These are phyloP conservation scores for Drosophila borealis DNA, from an alignment of 2,888 invertebrate species.

Conservation along the genomic window DNA sequence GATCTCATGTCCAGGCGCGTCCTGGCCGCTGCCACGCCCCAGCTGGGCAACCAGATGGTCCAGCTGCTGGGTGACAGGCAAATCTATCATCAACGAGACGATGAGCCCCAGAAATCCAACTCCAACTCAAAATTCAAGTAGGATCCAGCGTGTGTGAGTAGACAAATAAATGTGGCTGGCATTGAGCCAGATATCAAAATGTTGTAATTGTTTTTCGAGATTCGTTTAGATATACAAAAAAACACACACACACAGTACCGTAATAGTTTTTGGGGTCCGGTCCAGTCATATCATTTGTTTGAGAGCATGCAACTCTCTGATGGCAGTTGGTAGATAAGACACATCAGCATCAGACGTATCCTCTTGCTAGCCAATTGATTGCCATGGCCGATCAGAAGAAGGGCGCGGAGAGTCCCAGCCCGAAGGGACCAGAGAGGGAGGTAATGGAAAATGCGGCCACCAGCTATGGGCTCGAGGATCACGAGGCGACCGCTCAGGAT, in stretches of 20 bases:
- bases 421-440: background rate
- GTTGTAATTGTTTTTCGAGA: background rate
- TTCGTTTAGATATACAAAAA: background rate
- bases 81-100: slow-evolving; percentile 98
- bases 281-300: slow-evolving; percentile 3
- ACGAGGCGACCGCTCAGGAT: slow-evolving; percentile 28
- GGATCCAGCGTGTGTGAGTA: too few relatives aligned
- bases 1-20: slow-evolving; percentile 92
- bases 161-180: slow-evolving; percentile 1
- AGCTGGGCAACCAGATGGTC: slow-evolving; percentile 89
- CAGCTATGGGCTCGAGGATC: slow-evolving; percentile 39
- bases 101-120: slow-evolving; percentile 88
- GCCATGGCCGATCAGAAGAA: slow-evolving; percentile 28
- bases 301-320: slow-evolving; percentile 41
- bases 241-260: background rate
- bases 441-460: slow-evolving; percentile 38
- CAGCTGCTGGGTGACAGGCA: slow-evolving; percentile 91
- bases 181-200: slow-evolving; percentile 19
- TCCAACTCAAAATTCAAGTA: background rate
- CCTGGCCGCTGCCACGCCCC: slow-evolving; percentile 89
- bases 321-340: slow-evolving; percentile 33
- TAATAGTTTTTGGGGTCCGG: background rate
- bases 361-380: background rate
- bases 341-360: slow-evolving; percentile 1
- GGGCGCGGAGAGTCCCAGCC: background rate